These are phyloP conservation scores for Spheniscus mendiculus DNA, from an alignment of 2,113 vertebrate genomes.

Conservation along the genomic window DNA sequence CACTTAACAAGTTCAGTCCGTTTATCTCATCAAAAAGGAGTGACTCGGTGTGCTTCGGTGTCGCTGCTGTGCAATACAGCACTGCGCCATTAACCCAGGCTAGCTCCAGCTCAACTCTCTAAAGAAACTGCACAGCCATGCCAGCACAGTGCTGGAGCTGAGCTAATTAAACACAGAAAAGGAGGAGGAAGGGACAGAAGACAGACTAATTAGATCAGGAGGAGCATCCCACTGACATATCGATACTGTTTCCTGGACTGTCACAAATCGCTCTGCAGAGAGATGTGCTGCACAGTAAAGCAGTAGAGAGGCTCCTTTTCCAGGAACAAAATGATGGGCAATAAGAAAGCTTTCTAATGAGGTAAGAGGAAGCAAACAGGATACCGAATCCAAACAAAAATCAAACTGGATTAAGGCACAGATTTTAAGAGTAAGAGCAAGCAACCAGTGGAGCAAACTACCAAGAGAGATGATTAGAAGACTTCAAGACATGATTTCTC, in stretches of 20 bases:
- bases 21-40: not conserved
- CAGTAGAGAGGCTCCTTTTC: not conserved
- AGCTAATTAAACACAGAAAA: not conserved
- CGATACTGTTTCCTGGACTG: not conserved
- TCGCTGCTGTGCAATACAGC: rapidly evolving
- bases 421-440: not conserved
- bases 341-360: not conserved
- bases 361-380: not conserved
- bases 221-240: not conserved
- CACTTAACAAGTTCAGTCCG: not conserved
- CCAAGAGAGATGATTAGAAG: not conserved
- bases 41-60: rapidly evolving
- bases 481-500: not conserved
- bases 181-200: not conserved
- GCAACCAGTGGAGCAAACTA: not conserved
- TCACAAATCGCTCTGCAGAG: not conserved
- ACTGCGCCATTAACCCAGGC: not conserved
- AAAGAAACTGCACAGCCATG: not conserved
- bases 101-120: not conserved
- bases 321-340: not conserved
- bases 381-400: not conserved
- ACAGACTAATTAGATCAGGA: not conserved
- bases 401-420: not conserved
- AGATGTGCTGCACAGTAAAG: not conserved
- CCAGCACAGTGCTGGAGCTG: not conserved